Percentiles rank a stretch among this genome's conserved stretches.
Conservation (phyloP, 2,113 vertebrate genomes). For the Forbesichthys papilliferus region DNA sequence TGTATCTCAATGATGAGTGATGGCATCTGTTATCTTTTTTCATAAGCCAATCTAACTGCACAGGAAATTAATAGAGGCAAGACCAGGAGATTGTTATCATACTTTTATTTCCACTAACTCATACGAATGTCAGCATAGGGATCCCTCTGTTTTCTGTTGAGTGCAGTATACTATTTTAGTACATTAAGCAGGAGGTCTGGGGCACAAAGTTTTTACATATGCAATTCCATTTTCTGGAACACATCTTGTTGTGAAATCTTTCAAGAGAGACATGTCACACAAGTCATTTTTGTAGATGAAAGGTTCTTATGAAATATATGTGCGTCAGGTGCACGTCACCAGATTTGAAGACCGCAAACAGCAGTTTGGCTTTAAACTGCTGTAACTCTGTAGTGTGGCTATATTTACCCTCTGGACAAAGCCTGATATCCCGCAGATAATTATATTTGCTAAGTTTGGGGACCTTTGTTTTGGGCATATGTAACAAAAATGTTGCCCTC, state of each 20-base stretch:
- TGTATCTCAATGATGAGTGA: slow-evolving; percentile 32
- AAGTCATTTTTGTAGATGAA: slow-evolving; percentile 28
- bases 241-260: background rate
- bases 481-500: too few relatives aligned
- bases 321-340: background rate
- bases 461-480: too few relatives aligned
- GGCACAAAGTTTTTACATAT: too few relatives aligned
- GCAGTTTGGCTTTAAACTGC: slow-evolving; percentile 16
- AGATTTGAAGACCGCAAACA: slow-evolving; percentile 42
- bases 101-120: slow-evolving; percentile 21
- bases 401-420: too few relatives aligned
- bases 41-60: slow-evolving; percentile 41
- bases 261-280: background rate
- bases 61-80: slow-evolving; percentile 57
- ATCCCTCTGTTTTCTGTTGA: too few relatives aligned
- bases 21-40: slow-evolving; percentile 27
- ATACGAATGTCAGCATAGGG: slow-evolving; percentile 20
- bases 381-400: too few relatives aligned
- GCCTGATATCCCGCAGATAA: too few relatives aligned
- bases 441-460: too few relatives aligned
- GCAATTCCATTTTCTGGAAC: too few relatives aligned
- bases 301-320: slow-evolving; percentile 16
- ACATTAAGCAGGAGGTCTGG: too few relatives aligned
- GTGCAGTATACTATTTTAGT: too few relatives aligned
- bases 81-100: slow-evolving; percentile 37